These are phyloP conservation scores for Lasiurus borealis DNA, from an alignment of 2,113 vertebrate species.

Conservation along the genomic window DNA sequence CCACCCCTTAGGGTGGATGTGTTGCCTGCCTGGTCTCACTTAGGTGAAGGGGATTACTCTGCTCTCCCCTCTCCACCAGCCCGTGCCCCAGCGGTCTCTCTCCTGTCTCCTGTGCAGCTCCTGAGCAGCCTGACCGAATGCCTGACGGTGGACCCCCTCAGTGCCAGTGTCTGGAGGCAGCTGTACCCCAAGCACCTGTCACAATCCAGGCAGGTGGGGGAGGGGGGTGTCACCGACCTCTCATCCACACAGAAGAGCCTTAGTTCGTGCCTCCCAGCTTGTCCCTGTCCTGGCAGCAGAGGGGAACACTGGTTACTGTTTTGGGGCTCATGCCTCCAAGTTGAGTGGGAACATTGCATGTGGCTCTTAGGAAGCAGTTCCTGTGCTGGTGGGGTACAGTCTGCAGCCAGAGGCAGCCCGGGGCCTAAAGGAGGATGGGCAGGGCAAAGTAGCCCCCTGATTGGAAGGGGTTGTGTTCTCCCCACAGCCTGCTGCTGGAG, in stretches of 20 bases:
- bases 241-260: not conserved
- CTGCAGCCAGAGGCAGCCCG: not conserved
- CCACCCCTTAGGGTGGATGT: too few relatives aligned
- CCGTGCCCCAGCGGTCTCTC: not conserved
- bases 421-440: not conserved
- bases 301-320: not conserved
- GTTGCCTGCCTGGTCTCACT: not conserved
- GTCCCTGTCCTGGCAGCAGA: not conserved
- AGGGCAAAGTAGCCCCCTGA: not conserved
- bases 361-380: not conserved
- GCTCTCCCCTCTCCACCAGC: not conserved
- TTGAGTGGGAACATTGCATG: not conserved
- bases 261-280: not conserved
- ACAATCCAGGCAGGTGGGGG: slow-evolving; percentile 92
- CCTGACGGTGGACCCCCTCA: slow-evolving; percentile 92
- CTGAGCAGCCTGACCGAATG: slow-evolving; percentile 94
- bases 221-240: not conserved
- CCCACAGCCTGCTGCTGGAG: slow-evolving; percentile 92
- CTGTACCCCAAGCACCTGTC: slow-evolving; percentile 96
- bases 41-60: not conserved
- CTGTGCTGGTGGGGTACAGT: not conserved
- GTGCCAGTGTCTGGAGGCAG: slow-evolving; percentile 95
- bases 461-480: not conserved
- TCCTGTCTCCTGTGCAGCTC: slow-evolving; percentile 86
- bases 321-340: not conserved